Evolutionary conservation across 1,140 invertebrate genomes (phyloP).

Genomic region (Anthonomus grandis): DNA sequence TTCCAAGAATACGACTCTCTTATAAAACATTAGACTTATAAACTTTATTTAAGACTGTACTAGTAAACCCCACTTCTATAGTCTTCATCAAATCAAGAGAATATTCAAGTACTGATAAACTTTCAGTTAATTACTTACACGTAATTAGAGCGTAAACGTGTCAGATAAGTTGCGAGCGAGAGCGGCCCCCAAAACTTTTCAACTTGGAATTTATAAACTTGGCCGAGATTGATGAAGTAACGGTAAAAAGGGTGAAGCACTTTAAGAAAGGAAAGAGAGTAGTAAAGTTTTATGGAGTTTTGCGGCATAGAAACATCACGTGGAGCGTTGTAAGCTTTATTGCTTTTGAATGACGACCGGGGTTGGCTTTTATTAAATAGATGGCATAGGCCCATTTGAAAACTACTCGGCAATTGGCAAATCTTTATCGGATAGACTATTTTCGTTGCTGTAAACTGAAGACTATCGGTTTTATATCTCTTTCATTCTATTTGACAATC

Average conservation of each 20-base stretch:
- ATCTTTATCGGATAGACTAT: too few species aligned
- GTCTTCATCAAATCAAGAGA: too few species aligned
- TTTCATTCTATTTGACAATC: too few species aligned
- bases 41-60: too few species aligned
- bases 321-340: constrained; percentile 1
- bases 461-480: too few species aligned
- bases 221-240: constrained; percentile 25
- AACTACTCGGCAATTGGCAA: too few species aligned
- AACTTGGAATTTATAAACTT: constrained; percentile 24
- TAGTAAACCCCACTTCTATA: too few species aligned
- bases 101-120: constrained; percentile 4
- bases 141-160: constrained; percentile 27
- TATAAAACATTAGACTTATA: too few species aligned
- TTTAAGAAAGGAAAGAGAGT: constrained; percentile 15
- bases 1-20: too few species aligned
- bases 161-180: constrained; percentile 23
- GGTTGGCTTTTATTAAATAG: not conserved
- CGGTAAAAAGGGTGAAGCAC: constrained; percentile 26
- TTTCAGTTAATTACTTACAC: constrained; percentile 23
- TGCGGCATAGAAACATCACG: constrained; percentile 15
- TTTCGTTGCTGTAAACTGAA: too few species aligned
- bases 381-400: too few species aligned
- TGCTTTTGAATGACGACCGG: not conserved
- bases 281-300: constrained; percentile 24
- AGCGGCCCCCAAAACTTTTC: constrained; percentile 15